Base-by-base conservation (phyloP, 2,113 vertebrate genomes). In the cat (Felis catus) region DNA sequence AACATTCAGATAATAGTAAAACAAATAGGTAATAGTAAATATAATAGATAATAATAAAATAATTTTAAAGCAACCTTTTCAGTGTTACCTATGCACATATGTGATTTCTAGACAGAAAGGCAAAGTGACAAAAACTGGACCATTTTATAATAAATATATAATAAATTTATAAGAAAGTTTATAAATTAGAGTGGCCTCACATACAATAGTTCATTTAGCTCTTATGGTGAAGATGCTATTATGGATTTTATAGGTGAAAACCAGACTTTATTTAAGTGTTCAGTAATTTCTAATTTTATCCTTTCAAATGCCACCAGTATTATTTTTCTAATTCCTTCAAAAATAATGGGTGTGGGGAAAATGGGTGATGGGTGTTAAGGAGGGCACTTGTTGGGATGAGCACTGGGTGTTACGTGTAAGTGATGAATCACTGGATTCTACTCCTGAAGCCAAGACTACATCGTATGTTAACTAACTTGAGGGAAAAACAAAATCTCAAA, bases 281-380 rank as follows among this genome's bases (percentile, higher is more conserved):
- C 5, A 48, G 7, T 73, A 48, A 84, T 95, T 97, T 84, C 39
- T 91, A 96, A 96, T 51, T 79, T 63, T 90, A 81, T 88, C 71
- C 55, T 91, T 93, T 85, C 51, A 91, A 88, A 73, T 21, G 19
- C 53, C 45, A 71, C 8, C 45, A 36, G 31, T 58, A 12, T 83
- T 91, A 93, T 51, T 95, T 95, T 93, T 90, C 80, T 78, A 78
- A 41, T 79, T 93, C 45, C 19, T 93, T 90, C 63, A 61, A 93
- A 93, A 61, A 61, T 61, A 19, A 23, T 23, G 8, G 8, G 18
- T 21, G 8, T 61, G 58, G 58, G 58, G 58, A 18, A 61, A 61
- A 61, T 61, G 58, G 58, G 58, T 61, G 8, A 61, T 23, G 8
- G 7, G 8, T 21, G 23, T 61, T 61, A 61, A 61, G 6, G 2